Percentiles rank a stretch among this genome's conserved stretches.
phyloP scores from a whole-genome alignment of 2,113 vertebrate genomes.

The Mungos mungo region DNA sequence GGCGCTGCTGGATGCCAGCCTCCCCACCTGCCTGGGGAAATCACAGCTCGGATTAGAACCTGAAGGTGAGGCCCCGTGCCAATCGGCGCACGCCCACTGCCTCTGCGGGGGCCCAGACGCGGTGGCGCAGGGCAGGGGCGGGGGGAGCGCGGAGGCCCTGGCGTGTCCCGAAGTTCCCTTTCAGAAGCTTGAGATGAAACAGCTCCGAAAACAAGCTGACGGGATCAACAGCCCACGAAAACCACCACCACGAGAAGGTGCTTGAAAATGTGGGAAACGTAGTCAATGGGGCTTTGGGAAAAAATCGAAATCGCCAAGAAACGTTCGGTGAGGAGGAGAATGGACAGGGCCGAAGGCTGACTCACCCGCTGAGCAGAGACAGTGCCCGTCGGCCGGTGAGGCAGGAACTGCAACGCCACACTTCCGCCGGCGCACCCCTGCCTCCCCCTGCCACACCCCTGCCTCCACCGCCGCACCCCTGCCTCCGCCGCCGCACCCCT shows the following conservation, averaged over 20 bases:
- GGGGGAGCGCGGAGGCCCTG: background rate
- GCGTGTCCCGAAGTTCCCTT: background rate
- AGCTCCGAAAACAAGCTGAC: background rate
- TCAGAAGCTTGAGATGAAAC: background rate
- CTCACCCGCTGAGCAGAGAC: background rate
- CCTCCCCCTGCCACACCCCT: no score
- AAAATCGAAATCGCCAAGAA: background rate
- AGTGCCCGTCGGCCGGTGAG: rapidly evolving
- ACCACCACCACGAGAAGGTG: background rate
- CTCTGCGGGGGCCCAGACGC: background rate
- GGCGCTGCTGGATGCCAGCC: background rate
- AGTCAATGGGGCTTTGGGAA: background rate
- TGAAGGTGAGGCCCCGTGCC: background rate
- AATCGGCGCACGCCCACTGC: background rate
- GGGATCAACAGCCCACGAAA: background rate
- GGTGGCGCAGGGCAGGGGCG: background rate
- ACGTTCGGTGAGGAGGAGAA: background rate
- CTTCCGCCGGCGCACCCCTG: rapidly evolving
- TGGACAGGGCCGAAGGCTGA: background rate
- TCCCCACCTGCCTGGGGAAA: background rate
- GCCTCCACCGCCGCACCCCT: background rate
- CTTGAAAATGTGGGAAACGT: background rate
- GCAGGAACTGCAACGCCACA: rapidly evolving
- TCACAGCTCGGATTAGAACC: background rate
- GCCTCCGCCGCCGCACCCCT: rapidly evolving